A percentile compares a stretch with the other conserved stretches of the same genome.
Conservation (phyloP, 2,888 invertebrate species). For the Chirona hameri region DNA sequence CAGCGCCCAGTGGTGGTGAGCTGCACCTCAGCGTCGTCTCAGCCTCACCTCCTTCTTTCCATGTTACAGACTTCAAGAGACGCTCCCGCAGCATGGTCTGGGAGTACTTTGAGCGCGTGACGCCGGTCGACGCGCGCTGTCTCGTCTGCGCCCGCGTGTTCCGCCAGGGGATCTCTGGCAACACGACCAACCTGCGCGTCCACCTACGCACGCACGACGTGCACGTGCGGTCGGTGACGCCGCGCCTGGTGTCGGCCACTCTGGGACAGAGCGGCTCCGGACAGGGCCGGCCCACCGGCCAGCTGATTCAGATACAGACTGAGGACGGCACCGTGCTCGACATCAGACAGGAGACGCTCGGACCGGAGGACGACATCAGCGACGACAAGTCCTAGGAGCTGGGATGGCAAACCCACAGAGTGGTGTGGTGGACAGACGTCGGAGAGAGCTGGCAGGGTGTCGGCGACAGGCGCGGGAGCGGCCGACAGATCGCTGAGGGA, state of each 20-base stretch:
- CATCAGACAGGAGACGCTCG: background rate
- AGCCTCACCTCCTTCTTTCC: slow-evolving; percentile 33
- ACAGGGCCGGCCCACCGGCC: slow-evolving; percentile 37
- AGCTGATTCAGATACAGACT: slow-evolving; percentile 42
- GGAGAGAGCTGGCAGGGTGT: too few species aligned
- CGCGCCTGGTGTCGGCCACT: background rate
- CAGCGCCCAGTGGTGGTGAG: too few species aligned
- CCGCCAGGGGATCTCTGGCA: background rate
- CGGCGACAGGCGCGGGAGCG: too few species aligned
- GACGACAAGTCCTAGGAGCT: too few species aligned
- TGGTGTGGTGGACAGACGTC: too few species aligned
- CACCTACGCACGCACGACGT: background rate
- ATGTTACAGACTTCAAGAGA: slow-evolving; percentile 43
- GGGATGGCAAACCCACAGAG: too few species aligned
- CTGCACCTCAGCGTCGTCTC: too few species aligned
- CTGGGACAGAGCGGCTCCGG: background rate
- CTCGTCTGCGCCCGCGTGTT: background rate
- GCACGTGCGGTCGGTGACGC: background rate
- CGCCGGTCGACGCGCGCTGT: background rate
- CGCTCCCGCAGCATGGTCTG: background rate
- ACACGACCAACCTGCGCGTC: slow-evolving; percentile 23
- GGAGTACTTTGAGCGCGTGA: slow-evolving; percentile 1
- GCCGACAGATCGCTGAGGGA: too few species aligned
- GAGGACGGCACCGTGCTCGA: background rate
- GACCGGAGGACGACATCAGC: background rate